Percentiles rank a stretch among this genome's conserved stretches.
phyloP scores from a whole-genome alignment of 2,113 vertebrate genomes.

The Colinus virginianus region DNA sequence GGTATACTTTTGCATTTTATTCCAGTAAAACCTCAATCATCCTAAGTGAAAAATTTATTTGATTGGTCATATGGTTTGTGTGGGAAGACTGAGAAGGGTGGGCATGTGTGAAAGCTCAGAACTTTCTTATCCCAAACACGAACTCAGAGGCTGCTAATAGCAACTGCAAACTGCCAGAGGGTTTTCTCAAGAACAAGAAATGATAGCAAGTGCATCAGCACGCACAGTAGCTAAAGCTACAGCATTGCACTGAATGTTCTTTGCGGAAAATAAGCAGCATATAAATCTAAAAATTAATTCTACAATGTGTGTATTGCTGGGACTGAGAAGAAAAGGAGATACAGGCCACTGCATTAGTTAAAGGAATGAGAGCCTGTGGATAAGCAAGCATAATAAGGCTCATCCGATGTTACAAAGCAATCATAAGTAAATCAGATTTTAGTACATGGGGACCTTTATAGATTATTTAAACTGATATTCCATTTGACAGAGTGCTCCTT shows the following conservation, averaged over 20 bases:
- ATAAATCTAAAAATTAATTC: neutral
- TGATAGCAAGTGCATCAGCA: neutral
- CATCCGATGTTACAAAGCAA: neutral
- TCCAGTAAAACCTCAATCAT: slow-evolving; percentile 20
- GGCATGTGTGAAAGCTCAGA: slow-evolving; percentile 59
- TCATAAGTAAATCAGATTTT: neutral
- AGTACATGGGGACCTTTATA: neutral
- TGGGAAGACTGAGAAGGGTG: slow-evolving; percentile 51
- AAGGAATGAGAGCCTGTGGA: neutral
- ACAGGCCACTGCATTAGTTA: neutral
- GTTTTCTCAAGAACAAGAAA: slow-evolving; percentile 38
- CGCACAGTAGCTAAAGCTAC: neutral
- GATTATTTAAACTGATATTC: neutral
- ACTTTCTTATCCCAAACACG: slow-evolving; percentile 53
- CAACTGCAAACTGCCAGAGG: slow-evolving; percentile 40
- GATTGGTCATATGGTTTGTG: slow-evolving; percentile 59
- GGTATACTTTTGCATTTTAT: slow-evolving; percentile 35
- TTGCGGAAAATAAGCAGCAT: neutral
- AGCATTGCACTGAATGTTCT: neutral
- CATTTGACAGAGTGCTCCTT: neutral
- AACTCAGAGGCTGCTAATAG: slow-evolving; percentile 38
- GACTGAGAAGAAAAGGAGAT: neutral
- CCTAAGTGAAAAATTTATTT: slow-evolving; percentile 32
- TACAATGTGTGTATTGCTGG: neutral
- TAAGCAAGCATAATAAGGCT: neutral